Percentiles rank a stretch among this genome's conserved stretches.
phyloP scores from a whole-genome alignment of 2,888 invertebrate species.

The Strigamia maritima region DNA sequence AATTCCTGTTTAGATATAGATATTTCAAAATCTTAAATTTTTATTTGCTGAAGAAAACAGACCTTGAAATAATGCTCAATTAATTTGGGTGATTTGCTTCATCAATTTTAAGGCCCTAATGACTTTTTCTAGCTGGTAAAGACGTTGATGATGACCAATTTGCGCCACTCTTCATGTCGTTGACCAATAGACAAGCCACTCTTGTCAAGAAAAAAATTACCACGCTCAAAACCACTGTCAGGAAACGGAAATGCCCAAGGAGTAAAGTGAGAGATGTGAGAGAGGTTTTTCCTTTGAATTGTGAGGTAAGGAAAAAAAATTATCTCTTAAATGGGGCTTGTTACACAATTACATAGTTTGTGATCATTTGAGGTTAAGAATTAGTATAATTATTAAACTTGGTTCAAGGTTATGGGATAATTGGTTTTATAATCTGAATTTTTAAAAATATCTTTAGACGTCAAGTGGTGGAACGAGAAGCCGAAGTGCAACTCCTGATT shows the following conservation, averaged over 20 bases:
- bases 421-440: background rate
- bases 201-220: constrained; percentile 71
- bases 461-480: constrained; percentile 65
- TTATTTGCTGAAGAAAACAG: background rate
- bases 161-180: constrained; percentile 36
- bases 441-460: constrained; percentile 56
- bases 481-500: constrained; percentile 84
- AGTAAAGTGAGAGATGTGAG: constrained; percentile 71
- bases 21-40: background rate
- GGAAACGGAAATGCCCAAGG: constrained; percentile 57
- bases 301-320: constrained; percentile 22
- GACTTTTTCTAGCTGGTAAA: constrained; percentile 39
- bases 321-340: too few relatives aligned
- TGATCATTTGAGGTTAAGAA: background rate
- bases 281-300: constrained; percentile 58
- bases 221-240: constrained; percentile 71
- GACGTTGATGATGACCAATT: constrained; percentile 39
- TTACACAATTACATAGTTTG: background rate
- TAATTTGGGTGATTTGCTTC: background rate
- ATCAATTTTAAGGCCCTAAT: background rate
- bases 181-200: constrained; percentile 64
- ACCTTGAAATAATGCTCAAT: background rate
- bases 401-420: background rate
- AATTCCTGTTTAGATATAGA: background rate
- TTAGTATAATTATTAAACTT: too few relatives aligned